Evolutionary conservation across 2,888 invertebrate species (phyloP), one percentile per base, ranked within the genome.

Genomic region (Stratiomys singularior): DNA sequence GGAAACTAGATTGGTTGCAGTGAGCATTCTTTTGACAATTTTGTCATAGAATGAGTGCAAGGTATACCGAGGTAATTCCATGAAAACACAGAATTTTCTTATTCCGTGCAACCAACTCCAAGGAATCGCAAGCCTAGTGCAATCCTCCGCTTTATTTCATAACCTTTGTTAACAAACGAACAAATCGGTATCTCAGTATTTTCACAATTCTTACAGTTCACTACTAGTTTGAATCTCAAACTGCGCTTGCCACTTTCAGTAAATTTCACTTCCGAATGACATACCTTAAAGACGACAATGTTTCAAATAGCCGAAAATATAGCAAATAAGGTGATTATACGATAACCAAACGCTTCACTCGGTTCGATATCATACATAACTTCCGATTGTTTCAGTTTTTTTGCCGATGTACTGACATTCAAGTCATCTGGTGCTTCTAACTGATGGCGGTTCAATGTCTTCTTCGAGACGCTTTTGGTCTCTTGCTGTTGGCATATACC

Each of bases 331-430:
- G 21, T 60, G 5, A 60, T 23, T 5, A 60, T 21, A 60, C 23
- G 1, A 60, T 60, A 60, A 7, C 2, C 60, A 25, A 60, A 60
- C 25, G 60, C 7, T 3, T 21, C 3, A 25, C 23, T 15, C 21
- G 23, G 23, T 60, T 25, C 23, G 23, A 60, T 18, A 25, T 60
- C 60, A 56, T 56, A 56, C 7, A 23, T 4, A 60, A n/a, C 23
- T 23, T 60, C 60, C 5, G 3, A 23, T 3, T 23, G 9, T 13
- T 60, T 60, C 15, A 52, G 23, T 60, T 25, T 60, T 13, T 67
- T 67, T 1, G 44, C 67, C 18, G 67, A 67, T 27, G 67, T 21
- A 37, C 44, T 21, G 21, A 67, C 67, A 37, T 60, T 60, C 15
- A 60, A 23, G 15, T 60, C 60, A 15, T 60, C 25, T 3, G 60